Evolutionary conservation across 1,140 invertebrate species (phyloP), one percentile per base, ranked within the genome.

Genomic region (Meteorus sp.): DNA sequence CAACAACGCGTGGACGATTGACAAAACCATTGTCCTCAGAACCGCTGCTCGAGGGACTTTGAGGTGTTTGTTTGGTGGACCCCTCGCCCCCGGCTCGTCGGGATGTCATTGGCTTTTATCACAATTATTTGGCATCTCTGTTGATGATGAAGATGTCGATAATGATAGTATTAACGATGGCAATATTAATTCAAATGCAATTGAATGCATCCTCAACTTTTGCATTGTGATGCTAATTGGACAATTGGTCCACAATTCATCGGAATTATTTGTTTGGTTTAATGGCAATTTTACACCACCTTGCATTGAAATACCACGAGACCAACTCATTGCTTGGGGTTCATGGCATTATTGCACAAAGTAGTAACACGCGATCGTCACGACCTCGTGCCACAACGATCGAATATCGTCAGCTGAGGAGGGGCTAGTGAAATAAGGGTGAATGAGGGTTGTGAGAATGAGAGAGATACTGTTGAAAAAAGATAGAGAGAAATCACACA

Each of bases 11-110:
- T n/a, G 74, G 74, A 52, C 73, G 73, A 61, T 70, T 68, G 41
- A 64, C 56, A 54, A 76, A 75, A 41, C 74, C 75, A 63, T 75
- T 76, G 59, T 76, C 76, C 66, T 79, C 76, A 50, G 75, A 74
- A 63, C 69, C 64, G 65, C 73, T 73, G 66, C 72, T 73, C 68
- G 74, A 70, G 68, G 77, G 71, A 71, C 75, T 77, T 62, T 67
- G 69, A 70, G 74, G 71, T 67, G 70, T 69, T 67, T n/a, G n/a
- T n/a, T 72, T 72, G 43, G 52, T 44, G 39, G 57, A 67, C 68
- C 71, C 75, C 70, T 74, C 69, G 68, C 72, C 73, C 69, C 72
- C 75, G 62, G 62, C 72, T 63, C 73, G 69, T 66, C 73, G 73
- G 67, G 76, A 73, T 74, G 75, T 78, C 77, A 78, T 78, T 78